Evolutionary conservation across 2,888 invertebrate species (phyloP).

Genomic region (Dusona sp.): DNA sequence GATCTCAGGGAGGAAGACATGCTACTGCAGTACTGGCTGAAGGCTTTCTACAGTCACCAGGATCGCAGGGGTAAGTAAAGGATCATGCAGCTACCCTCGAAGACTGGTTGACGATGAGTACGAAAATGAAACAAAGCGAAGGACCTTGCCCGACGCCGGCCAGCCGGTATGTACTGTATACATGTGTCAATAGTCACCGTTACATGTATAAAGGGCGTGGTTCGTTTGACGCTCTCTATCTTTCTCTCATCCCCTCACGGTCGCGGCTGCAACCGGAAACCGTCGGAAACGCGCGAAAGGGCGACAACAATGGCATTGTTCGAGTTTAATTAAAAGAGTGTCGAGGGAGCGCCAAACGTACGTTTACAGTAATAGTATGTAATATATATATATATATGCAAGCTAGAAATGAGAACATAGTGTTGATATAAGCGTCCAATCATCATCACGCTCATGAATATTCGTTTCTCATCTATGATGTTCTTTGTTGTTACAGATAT

Average conservation of each 20-base stretch:
- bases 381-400: constrained; percentile 7
- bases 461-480: constrained; percentile 38
- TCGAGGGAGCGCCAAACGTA: constrained; percentile 66
- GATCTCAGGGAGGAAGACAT: constrained; percentile 28
- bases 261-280: constrained; percentile 63
- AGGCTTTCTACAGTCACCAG: constrained; percentile 21
- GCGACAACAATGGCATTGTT: constrained; percentile 70
- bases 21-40: background rate
- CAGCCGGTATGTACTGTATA: constrained; percentile 19
- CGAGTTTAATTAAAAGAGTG: constrained; percentile 70
- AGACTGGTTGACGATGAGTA: constrained; percentile 47
- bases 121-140: constrained; percentile 62
- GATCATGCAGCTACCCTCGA: constrained; percentile 37
- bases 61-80: constrained; percentile 41
- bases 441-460: constrained; percentile 38
- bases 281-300: constrained; percentile 61
- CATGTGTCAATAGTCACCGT: constrained; percentile 36
- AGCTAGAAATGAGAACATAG: constrained; percentile 33
- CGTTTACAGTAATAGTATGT: constrained; percentile 41
- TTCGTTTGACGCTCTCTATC: constrained; percentile 18
- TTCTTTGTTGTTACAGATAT: background rate
- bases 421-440: constrained; percentile 60
- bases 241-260: background rate
- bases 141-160: constrained; percentile 47
- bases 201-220: constrained; percentile 46